Evolutionary conservation across 2,113 vertebrate genomes (phyloP), one percentile per base, ranked within the genome.

Genomic region (Grammomys dolichurus): DNA sequence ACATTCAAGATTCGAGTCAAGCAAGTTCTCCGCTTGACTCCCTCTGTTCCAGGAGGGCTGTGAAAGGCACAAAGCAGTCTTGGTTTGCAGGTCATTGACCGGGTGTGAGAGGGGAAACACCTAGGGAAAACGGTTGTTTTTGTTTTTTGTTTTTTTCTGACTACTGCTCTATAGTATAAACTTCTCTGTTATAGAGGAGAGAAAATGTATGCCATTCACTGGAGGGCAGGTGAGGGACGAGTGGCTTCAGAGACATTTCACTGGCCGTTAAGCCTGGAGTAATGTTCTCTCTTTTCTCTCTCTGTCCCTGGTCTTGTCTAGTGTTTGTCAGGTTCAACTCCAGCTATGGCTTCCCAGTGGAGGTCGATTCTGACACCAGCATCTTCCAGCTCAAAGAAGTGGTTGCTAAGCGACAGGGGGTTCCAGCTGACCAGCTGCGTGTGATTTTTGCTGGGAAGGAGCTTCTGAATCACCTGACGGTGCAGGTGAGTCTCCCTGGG

Each of bases 251-350:
- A 95, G 96, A 60, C 40, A 40, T 26, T 87, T 87, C 0, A 0
- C 6, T 31, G 65, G 8, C 82, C 84, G 33, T 46, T 60, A 51
- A 58, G 19, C 28, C 0, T 2, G n/a, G 75, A 96, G 54, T 95
- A 93, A 97, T 16, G 11, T 72, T 97, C 0, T 80, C 60, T 60
- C 51, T 93, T 81, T 93, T 81, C 86, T 33, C 10, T 54, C 58
- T 33, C 58, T 54, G 80, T 20, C 70, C 0, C 40, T 63, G 94
- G 89, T 98, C 87, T 98, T 75, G 43, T 91, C 92, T 97, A 99
- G 99, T 99, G 96, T 99, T 99, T 81, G 98, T 99, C 97, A 99
- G 99, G 97, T 99, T 99, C 98, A 99, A 99, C 98, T 99, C 99
- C 97, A 99, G 98, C 97, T 98, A 99, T 43, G 98, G 98, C 46